phyloP scores from a whole-genome alignment of 1,140 invertebrate genomes.

The Zaprionus vittiger region DNA sequence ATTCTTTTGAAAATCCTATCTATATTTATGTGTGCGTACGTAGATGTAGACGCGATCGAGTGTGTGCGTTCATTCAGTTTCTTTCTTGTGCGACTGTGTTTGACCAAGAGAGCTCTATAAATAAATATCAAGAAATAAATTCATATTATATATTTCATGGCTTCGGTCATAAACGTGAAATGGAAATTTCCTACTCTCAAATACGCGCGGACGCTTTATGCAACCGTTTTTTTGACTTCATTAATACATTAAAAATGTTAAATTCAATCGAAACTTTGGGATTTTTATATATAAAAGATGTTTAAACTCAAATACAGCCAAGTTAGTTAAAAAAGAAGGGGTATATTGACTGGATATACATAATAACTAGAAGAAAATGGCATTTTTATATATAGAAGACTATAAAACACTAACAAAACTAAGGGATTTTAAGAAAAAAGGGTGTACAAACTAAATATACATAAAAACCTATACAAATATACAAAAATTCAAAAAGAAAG shows the following conservation, averaged over 20 bases:
- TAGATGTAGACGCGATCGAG: background rate
- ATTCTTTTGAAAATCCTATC: conserved; percentile 8
- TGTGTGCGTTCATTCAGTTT: conserved; percentile 34
- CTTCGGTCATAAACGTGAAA: conserved; percentile 4
- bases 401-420: background rate
- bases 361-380: background rate
- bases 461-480: background rate
- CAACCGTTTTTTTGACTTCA: conserved; percentile 27
- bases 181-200: conserved; percentile 20
- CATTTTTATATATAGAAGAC: background rate
- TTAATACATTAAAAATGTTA: conserved; percentile 24
- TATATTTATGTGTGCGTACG: conserved; percentile 13
- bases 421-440: background rate
- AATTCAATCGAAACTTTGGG: background rate
- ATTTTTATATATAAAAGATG: background rate
- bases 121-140: conserved; percentile 16
- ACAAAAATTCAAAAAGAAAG: background rate
- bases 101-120: conserved; percentile 17
- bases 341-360: background rate
- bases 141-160: conserved; percentile 23
- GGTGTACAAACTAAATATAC: background rate
- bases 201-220: conserved; percentile 4
- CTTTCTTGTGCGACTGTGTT: background rate
- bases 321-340: no score
- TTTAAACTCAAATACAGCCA: no score